Evolutionary conservation across 2,888 invertebrate genomes (phyloP).

Genomic region (Apodemia duryi): DNA sequence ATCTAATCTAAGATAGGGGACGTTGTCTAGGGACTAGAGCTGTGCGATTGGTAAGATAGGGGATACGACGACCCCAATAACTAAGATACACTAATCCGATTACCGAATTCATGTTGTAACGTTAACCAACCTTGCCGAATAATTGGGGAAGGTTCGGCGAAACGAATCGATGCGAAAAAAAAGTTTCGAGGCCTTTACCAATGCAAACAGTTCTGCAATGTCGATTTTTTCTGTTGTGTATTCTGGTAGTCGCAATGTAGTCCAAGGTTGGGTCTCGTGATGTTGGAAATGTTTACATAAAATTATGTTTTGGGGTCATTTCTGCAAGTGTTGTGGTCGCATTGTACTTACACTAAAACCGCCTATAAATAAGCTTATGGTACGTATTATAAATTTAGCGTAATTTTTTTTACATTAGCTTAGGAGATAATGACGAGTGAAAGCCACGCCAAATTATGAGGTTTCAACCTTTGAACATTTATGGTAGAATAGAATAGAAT

Average conservation of each 20-base stretch:
- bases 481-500: too few species aligned
- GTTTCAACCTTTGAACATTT: too few species aligned
- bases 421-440: too few species aligned
- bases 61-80: slow-evolving; percentile 41
- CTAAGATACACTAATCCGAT: slow-evolving; percentile 55
- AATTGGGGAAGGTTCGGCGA: slow-evolving; percentile 30
- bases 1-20: slow-evolving; percentile 24
- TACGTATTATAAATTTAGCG: too few species aligned
- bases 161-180: slow-evolving; percentile 1
- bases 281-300: neutral
- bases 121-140: slow-evolving; percentile 47
- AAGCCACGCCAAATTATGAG: too few species aligned
- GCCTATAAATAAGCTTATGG: too few species aligned
- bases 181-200: slow-evolving; percentile 9
- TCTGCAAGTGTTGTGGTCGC: neutral
- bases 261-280: slow-evolving; percentile 8
- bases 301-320: neutral
- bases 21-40: slow-evolving; percentile 20
- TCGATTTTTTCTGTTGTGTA: slow-evolving; percentile 5
- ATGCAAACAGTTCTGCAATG: slow-evolving; percentile 7
- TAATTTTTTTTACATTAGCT: too few species aligned
- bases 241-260: slow-evolving; percentile 3
- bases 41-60: slow-evolving; percentile 30
- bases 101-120: slow-evolving; percentile 47
- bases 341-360: too few species aligned